phyloP scores from a whole-genome alignment of 2,113 vertebrate genomes.

The Ctenomys sociabilis region DNA sequence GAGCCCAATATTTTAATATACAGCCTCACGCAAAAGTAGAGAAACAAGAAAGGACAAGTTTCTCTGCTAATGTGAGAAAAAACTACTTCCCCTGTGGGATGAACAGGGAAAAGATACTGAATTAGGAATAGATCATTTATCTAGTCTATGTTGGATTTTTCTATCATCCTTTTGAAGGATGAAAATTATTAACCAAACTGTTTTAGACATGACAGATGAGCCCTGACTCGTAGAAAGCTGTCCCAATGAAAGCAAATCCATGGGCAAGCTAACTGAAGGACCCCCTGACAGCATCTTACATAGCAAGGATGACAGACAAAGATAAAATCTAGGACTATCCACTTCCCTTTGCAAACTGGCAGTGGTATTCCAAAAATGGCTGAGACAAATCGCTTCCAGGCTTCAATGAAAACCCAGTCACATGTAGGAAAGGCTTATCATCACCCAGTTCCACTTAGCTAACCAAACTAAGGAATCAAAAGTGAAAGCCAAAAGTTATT shows the following conservation, averaged over 20 bases:
- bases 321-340: background rate
- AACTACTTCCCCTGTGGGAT: background rate
- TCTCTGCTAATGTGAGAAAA: background rate
- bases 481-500: background rate
- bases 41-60: background rate
- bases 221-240: background rate
- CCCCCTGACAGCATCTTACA: background rate
- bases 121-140: conserved; percentile 1
- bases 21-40: background rate
- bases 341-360: background rate
- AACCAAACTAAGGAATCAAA: background rate
- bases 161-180: conserved; percentile 3
- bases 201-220: background rate
- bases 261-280: background rate
- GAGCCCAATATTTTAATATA: background rate
- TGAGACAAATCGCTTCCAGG: background rate
- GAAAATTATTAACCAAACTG: background rate
- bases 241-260: conserved; percentile 2
- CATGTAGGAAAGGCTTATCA: background rate
- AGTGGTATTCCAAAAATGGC: background rate
- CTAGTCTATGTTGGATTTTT: background rate
- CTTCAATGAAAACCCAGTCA: background rate
- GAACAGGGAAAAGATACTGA: background rate
- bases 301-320: background rate
- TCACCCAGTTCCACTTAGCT: background rate